A percentile compares a stretch with the other conserved stretches of the same genome.
Conservation (phyloP, 2,888 invertebrate species). For the Neoascia interrupta region DNA sequence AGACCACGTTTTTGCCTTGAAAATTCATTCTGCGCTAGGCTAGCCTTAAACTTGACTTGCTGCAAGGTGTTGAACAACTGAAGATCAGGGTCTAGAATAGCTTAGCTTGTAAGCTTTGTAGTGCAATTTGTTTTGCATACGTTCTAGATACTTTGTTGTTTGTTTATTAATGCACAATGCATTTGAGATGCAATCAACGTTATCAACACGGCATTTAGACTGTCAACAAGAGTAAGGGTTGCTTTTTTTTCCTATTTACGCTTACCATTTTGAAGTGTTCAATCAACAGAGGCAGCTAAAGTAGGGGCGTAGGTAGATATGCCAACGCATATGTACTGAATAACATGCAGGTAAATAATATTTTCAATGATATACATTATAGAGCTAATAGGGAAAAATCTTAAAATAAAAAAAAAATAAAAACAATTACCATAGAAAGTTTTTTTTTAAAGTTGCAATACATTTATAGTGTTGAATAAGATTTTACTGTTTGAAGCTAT, state of each 20-base stretch:
- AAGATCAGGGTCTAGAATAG: slow-evolving; percentile 8
- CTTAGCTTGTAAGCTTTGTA: slow-evolving; percentile 31
- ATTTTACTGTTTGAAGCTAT: too few relatives aligned
- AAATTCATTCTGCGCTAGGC: slow-evolving; percentile 50
- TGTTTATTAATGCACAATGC: slow-evolving; percentile 4
- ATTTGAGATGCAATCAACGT: slow-evolving; percentile 44
- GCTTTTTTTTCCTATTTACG: neutral
- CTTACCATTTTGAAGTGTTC: neutral
- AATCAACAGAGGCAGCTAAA: slow-evolving; percentile 7
- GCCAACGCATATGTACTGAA: too few relatives aligned
- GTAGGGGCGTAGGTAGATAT: neutral
- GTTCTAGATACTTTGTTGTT: too few relatives aligned
- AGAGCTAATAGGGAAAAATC: too few relatives aligned
- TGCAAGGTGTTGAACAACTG: slow-evolving; percentile 46
- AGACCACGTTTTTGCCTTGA: slow-evolving; percentile 64
- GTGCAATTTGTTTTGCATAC: neutral
- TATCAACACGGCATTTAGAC: slow-evolving; percentile 27
- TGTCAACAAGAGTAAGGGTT: slow-evolving; percentile 2
- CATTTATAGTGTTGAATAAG: too few relatives aligned
- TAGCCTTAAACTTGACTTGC: slow-evolving; percentile 54
- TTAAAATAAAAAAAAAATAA: too few relatives aligned
- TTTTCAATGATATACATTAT: too few relatives aligned
- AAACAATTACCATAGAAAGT: too few relatives aligned
- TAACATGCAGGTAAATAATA: too few relatives aligned
- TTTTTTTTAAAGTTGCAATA: too few relatives aligned